Base-by-base conservation (phyloP, 2,113 vertebrate genomes). In the Motacilla tschutschensis region DNA sequence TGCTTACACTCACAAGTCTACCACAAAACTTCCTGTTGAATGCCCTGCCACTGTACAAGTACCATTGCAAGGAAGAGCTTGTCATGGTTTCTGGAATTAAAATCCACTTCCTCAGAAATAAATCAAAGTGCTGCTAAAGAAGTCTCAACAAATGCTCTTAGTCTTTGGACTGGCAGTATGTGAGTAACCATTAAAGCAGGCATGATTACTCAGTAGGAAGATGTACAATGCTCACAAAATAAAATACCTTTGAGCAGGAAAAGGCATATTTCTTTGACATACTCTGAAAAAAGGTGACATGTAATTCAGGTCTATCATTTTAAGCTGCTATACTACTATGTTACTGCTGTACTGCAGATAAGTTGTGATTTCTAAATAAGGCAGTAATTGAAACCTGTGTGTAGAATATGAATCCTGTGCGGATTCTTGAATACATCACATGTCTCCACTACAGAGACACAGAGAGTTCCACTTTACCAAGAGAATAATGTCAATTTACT, bases 171-270 rank as follows among this genome's bases (percentile, higher is more conserved):
- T 85, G 18, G 47, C 13, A 53, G 11, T 48, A 41, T 35, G 51
- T 82, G 46, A 55, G 11, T 79, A 93, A 65, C 60, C 84, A 73
- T 66, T 72, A 87, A 91, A 94, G 77, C 41, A 77, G 76, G 17
- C 24, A 21, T 46, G 17, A 35, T 20, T 47, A 65, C 17, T 22
- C 10, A 26, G 44, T 38, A 63, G 55, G 62, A 93, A 79, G 26
- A 50, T 67, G 44, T 44, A 44, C 15, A 65, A n/a, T 60, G 24
- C 33, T 79, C 35, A 84, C 78, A 65, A 76, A 41, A 91, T 70
- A 89, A 75, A 63, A 58, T 48, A 22, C 12, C 9, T 64, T 44
- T 91, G 54, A 7, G 24, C 43, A 47, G 2, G 9, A 10, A 65
- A 11, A 77, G 28, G 58, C 10, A 3, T n/a, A 48, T 72, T 84